A percentile compares a stretch with the other conserved stretches of the same genome.
These are phyloP conservation scores for Epirrhoe tristata DNA, from an alignment of 2,888 invertebrate genomes.

Conservation along the genomic window DNA sequence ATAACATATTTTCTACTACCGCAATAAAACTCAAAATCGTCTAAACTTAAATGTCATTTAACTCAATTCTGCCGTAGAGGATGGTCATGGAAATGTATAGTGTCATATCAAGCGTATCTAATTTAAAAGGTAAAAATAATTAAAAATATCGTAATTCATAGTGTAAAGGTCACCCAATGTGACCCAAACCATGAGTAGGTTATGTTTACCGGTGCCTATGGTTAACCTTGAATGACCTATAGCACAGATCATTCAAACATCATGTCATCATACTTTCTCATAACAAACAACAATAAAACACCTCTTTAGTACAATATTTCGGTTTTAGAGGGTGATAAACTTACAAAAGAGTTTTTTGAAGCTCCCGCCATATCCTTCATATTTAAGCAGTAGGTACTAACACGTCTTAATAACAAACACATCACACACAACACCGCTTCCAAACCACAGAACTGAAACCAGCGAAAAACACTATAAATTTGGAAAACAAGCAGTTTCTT, in stretches of 20 bases:
- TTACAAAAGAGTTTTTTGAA: slow-evolving; percentile 61
- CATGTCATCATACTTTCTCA: slow-evolving; percentile 23
- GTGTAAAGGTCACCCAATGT: slow-evolving; percentile 76
- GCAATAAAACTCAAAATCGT: too few relatives aligned
- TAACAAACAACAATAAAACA: slow-evolving; percentile 21
- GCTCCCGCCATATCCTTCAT: slow-evolving; percentile 62
- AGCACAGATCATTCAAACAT: slow-evolving; percentile 37
- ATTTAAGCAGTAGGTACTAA: slow-evolving; percentile 45
- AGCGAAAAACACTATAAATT: slow-evolving; percentile 57
- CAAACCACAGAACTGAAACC: slow-evolving; percentile 27
- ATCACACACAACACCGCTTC: slow-evolving; percentile 36
- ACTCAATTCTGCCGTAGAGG: too few relatives aligned
- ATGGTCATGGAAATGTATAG: too few relatives aligned
- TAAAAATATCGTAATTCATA: slow-evolving; percentile 17
- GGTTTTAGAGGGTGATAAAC: slow-evolving; percentile 41
- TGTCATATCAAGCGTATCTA: too few relatives aligned
- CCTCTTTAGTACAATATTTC: not conserved
- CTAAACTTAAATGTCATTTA: too few relatives aligned
- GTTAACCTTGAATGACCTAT: slow-evolving; percentile 84
- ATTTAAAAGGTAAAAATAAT: not conserved
- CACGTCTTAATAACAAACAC: slow-evolving; percentile 47
- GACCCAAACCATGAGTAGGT: slow-evolving; percentile 71
- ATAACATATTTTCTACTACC: too few relatives aligned
- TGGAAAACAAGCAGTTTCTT: slow-evolving; percentile 51
- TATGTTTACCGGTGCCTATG: slow-evolving; percentile 74